Conservation (phyloP, 2,113 vertebrate species). For the Entelurus aequoreus region DNA sequence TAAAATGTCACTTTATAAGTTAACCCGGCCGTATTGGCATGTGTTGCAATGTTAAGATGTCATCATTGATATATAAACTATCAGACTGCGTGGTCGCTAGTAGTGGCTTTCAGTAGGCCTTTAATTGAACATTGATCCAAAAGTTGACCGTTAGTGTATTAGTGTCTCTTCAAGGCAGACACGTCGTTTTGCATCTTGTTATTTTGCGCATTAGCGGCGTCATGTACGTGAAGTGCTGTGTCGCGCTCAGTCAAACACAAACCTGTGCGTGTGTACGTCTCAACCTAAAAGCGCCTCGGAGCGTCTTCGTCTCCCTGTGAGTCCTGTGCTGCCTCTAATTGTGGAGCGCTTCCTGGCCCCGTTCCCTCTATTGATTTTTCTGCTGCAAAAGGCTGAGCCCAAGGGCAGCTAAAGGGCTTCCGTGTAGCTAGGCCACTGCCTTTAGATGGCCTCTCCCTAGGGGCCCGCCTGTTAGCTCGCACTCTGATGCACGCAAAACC, state of each 20-base stretch:
- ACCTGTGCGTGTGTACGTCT: conserved; percentile 1
- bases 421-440: conserved; percentile 59
- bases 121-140: too few species aligned
- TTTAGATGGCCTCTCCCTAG: conserved; percentile 59
- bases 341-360: conserved; percentile 48
- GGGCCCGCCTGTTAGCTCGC: conserved; percentile 57
- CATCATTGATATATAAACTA: too few species aligned
- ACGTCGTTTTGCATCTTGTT: too few species aligned
- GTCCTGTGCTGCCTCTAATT: conserved; percentile 51
- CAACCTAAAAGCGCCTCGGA: conserved; percentile 14
- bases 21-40: too few species aligned
- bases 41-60: too few species aligned
- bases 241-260: conserved; percentile 6
- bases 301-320: conserved; percentile 33
- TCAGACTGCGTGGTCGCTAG: too few species aligned
- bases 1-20: too few species aligned
- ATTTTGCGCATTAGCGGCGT: too few species aligned
- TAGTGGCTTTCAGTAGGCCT: too few species aligned
- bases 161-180: too few species aligned
- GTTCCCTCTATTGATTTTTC: conserved; percentile 62
- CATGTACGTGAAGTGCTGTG: background rate
- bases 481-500: conserved; percentile 62
- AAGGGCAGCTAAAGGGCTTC: conserved; percentile 69
- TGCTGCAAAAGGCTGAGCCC: conserved; percentile 62
- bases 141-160: too few species aligned